Evolutionary conservation across 2,888 invertebrate genomes (phyloP), one percentile per base, ranked within the genome.

Genomic region (Tricholauxania praeusta): DNA sequence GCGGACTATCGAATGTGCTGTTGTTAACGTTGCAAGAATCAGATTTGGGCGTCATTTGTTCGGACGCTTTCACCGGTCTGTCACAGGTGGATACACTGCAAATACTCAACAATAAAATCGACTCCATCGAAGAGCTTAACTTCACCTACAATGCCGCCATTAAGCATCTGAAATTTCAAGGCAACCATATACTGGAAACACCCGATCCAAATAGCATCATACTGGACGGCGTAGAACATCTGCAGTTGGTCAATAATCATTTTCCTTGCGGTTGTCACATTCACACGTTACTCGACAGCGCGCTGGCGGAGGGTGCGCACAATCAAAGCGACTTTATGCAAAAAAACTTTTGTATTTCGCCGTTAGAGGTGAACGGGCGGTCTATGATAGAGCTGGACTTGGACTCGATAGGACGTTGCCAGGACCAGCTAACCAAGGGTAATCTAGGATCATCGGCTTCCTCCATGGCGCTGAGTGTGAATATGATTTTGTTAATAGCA

Each of bases 221-320:
- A n/a, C 88, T 93, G 63, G 91, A 93, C 77, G 91, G 90, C n/a
- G 93, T 94, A 67, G 92, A 92, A 75, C 90, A 90, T 79, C 87
- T 95, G 75, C 91, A 92, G 81, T 92, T 94, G 81, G 89, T 91
- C 72, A 91, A 92, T 65, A 96, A 96, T 86, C 95, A 95, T 83
- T 92, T 96, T 84, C 95, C 95, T 3, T 96, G 96, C 86, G 95
- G 95, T 87, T 96, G 96, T 83, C 94, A 94, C 79, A 90, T 93
- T 65, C 93, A 93, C 82, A 92, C 93, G 72, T 90, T 96, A 49
- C 88, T 95, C 70, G 91, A 92, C 72, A 93, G 94, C 76, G 93
- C 94, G 52, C 88, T 95, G 76, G 93, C 93, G 28, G 91, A 93
- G 82, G 91, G 91, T 39, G 91, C 91, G 75, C 86, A 89, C 78